A percentile compares a stretch with the other conserved stretches of the same genome.
Conservation (phyloP, 2,888 invertebrate species). For the Malthinus flaveolus region DNA sequence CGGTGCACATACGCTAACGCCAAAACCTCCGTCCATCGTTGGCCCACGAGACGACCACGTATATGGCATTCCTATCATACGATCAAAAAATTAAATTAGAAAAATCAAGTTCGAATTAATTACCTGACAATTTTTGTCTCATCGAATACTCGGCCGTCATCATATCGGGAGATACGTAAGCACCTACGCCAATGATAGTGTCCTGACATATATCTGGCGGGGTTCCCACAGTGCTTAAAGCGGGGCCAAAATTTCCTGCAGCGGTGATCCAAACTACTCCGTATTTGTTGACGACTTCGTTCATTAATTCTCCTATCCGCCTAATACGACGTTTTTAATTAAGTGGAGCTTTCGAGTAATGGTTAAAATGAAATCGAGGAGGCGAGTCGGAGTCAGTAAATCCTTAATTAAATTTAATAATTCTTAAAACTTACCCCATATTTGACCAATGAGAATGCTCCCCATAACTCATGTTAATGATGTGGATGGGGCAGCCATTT, state of each 20-base stretch:
- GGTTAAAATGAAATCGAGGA: conserved; percentile 7
- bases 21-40: conserved; percentile 84
- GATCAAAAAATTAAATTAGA: background rate
- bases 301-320: conserved; percentile 82
- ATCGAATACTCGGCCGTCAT: conserved; percentile 94
- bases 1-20: conserved; percentile 89
- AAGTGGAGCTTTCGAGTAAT: no score
- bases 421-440: conserved; percentile 71
- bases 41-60: conserved; percentile 91
- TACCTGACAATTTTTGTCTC: conserved; percentile 72
- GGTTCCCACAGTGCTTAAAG: conserved; percentile 89
- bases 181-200: conserved; percentile 89
- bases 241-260: conserved; percentile 95
- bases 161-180: conserved; percentile 97
- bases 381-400: background rate
- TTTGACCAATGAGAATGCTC: conserved; percentile 93
- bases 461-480: conserved; percentile 98
- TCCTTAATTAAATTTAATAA: background rate
- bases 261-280: conserved; percentile 92
- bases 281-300: conserved; percentile 87
- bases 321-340: conserved; percentile 57
- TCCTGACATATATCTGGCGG: conserved; percentile 83
- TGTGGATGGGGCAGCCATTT: conserved; percentile 65
- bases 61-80: conserved; percentile 72
- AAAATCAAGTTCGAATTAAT: background rate